Base-by-base conservation (phyloP, 2,888 invertebrate species). In the Podabrus alpinus region DNA sequence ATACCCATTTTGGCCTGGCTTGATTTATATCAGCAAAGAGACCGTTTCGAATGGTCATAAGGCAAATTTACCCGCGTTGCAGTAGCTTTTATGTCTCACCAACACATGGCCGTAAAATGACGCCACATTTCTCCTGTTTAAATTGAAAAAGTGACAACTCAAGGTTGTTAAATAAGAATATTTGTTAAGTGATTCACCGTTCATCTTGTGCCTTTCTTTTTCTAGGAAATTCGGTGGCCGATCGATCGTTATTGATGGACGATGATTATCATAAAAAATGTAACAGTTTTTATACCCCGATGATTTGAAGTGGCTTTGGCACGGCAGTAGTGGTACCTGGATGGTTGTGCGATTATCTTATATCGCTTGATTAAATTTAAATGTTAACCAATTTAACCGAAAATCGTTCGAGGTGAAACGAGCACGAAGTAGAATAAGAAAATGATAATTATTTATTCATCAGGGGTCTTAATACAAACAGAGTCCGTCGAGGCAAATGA, bases 91-190 rank as follows among this genome's bases (percentile, higher is more conserved):
- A 68, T 64, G 71, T 72, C 71, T 69, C 73, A 45, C 70, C 71
- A 76, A 73, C 78, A 78, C 75, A 80, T 79, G 80, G 77, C 75
- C 73, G 76, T 70, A 73, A 76, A 78, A 78, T 77, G 80, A 79
- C 79, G 76, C 72, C 61, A 77, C 73, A 73, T 68, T 71, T 71
- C 68, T 29, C 24, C 25, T 68, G 29, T 45, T 69, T 64, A 69
- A 59, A 73, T 69, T 69, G 19, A 19, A 15, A 64, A 21, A 64
- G 17, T 64, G 21, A 61, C 61, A 61, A 64, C 62, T 64, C 62
- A 64, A 64, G 62, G 15, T 10, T 19, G 19, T 15, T 11, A 17
- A n/a, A 64, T 64, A 45, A 7, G 45, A 45, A 45, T 45, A 45
- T 45, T 45, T 45, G 45, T 45, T 45, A 45, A n/a, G 45, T 45